Conservation (phyloP, 1,140 invertebrate species). For the Caenorhabditis tropicalis region DNA sequence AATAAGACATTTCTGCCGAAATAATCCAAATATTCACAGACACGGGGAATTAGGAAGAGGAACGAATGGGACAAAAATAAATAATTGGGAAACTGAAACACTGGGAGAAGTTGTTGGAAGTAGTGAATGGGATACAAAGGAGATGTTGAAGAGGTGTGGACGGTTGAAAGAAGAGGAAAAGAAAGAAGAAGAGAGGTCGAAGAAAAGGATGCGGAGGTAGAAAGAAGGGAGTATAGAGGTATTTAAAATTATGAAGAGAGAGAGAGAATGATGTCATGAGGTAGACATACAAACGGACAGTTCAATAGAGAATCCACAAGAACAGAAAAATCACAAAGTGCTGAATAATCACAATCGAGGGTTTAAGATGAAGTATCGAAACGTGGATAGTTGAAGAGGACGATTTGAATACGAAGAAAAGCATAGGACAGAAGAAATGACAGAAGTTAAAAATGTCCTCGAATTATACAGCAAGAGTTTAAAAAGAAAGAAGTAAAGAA, state of each 20-base stretch:
- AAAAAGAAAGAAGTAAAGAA: background rate
- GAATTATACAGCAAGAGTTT: constrained; percentile 25
- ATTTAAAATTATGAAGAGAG: background rate
- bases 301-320: background rate
- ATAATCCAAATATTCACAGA: constrained; percentile 36
- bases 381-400: background rate
- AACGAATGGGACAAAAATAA: background rate
- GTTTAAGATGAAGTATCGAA: constrained; percentile 17
- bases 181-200: background rate
- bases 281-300: background rate
- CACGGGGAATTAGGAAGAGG: constrained; percentile 2
- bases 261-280: background rate
- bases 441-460: background rate
- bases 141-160: constrained; percentile 20
- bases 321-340: constrained; percentile 6
- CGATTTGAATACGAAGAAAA: background rate
- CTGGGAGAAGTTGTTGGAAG: background rate
- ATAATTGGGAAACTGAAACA: constrained; percentile 1
- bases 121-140: background rate
- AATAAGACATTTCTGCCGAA: background rate
- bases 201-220: background rate
- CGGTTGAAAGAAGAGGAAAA: background rate
- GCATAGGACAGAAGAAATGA: background rate
- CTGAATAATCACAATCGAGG: constrained; percentile 42
- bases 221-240: background rate